Evolutionary conservation across 2,797 vertebrate genomes (phyloP).

Genomic region (Serranus cabrilla): DNA sequence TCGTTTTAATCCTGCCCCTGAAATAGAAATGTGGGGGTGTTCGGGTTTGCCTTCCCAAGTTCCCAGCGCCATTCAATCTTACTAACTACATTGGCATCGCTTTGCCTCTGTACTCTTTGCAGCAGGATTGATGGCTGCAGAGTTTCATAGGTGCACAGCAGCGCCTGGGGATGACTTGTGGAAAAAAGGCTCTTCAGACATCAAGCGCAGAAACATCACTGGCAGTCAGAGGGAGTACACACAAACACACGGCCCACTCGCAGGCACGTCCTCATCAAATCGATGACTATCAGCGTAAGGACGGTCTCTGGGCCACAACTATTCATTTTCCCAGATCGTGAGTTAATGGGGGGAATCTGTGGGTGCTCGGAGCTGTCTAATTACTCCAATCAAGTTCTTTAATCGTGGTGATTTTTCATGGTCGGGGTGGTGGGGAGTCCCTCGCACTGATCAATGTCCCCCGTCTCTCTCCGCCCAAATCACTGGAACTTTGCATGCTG

Average conservation of each 20-base stretch:
- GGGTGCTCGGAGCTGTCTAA: conserved; percentile 72
- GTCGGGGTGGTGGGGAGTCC: conserved; percentile 43
- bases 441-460: conserved; percentile 54
- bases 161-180: conserved; percentile 58
- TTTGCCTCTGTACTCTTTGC: conserved; percentile 47
- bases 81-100: conserved; percentile 62
- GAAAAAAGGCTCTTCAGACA: conserved; percentile 52
- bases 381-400: conserved; percentile 80
- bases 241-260: not conserved
- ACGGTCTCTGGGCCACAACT: conserved; percentile 54
- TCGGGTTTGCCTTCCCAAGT: conserved; percentile 33
- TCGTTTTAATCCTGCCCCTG: conserved; percentile 67
- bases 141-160: conserved; percentile 50
- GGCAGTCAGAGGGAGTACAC: conserved; percentile 23
- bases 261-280: conserved; percentile 52
- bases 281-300: conserved; percentile 58
- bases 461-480: conserved; percentile 35
- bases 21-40: conserved; percentile 70
- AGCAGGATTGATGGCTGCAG: conserved; percentile 57
- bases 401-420: conserved; percentile 79
- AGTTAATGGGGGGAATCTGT: conserved; percentile 69
- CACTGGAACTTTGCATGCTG: conserved; percentile 33
- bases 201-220: conserved; percentile 38
- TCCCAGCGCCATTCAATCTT: conserved; percentile 60
- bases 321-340: conserved; percentile 69